A percentile compares a stretch with the other conserved stretches of the same genome.
Evolutionary conservation across 1,140 invertebrate genomes (phyloP).

Genomic region (Hyles vespertilio): DNA sequence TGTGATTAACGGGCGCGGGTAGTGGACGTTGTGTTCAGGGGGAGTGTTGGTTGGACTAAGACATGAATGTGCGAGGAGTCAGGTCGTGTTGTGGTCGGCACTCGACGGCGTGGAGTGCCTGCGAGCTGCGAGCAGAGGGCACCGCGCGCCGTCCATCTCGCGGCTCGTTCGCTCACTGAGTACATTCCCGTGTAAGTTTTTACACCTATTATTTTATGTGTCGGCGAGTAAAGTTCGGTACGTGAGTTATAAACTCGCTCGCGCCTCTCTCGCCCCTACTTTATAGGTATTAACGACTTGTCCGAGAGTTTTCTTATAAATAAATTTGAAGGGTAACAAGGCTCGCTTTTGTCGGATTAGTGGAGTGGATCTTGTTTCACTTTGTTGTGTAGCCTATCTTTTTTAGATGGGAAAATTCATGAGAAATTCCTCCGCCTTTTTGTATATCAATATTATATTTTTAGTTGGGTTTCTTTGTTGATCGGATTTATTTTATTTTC

Average conservation of each 20-base stretch:
- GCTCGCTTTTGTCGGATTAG: conserved; percentile 76
- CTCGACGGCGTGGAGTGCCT: conserved; percentile 3
- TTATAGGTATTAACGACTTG: conserved; percentile 76
- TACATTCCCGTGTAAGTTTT: conserved; percentile 75
- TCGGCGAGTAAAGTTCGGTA: conserved; percentile 75
- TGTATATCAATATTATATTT: conserved; percentile 13
- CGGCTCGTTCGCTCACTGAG: conserved; percentile 64
- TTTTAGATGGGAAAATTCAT: conserved; percentile 58
- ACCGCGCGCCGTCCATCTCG: conserved; percentile 66
- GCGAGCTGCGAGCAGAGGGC: conserved; percentile 20
- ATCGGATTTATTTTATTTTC: not conserved
- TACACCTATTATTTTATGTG: conserved; percentile 76
- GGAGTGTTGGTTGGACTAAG: too few species aligned
- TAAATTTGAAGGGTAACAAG: conserved; percentile 76
- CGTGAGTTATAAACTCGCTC: conserved; percentile 75
- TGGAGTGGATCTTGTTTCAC: conserved; percentile 75
- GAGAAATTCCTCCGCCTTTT: conserved; percentile 22
- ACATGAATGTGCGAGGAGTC: conserved; percentile 17
- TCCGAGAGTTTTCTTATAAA: conserved; percentile 76
- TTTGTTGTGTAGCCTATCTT: conserved; percentile 68
- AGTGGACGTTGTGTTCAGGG: conserved; percentile 7
- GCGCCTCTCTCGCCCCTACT: conserved; percentile 73
- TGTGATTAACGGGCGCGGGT: conserved; percentile 38
- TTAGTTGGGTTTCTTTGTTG: not conserved
- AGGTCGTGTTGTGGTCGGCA: not conserved